A percentile compares a stretch with the other conserved stretches of the same genome.
Evolutionary conservation across 1,140 invertebrate genomes (phyloP).

Genomic region (Hycleus phaleratus): DNA sequence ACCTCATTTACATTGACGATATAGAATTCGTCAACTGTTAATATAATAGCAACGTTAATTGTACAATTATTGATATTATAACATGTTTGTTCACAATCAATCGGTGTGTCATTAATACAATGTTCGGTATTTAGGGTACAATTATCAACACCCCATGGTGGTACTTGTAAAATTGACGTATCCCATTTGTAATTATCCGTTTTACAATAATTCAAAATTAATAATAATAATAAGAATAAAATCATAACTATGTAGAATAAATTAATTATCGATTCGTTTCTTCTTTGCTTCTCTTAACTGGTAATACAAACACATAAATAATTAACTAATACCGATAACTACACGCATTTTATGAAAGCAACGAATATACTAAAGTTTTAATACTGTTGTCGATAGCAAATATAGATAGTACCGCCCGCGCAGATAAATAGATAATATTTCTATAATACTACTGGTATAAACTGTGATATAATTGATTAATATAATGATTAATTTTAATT

Average conservation of each 20-base stretch:
- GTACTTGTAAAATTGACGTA: background rate
- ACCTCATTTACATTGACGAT: constrained; percentile 33
- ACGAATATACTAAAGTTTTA: constrained; percentile 10
- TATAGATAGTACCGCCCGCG: constrained; percentile 15
- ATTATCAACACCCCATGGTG: background rate
- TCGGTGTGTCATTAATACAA: background rate
- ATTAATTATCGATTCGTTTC: background rate
- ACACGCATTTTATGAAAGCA: constrained; percentile 12
- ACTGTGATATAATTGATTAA: constrained; percentile 11
- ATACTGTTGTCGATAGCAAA: constrained; percentile 15
- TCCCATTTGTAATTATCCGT: background rate
- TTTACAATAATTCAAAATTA: background rate
- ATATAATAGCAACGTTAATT: constrained; percentile 28
- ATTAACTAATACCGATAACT: constrained; percentile 4
- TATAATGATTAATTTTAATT: too few relatives aligned
- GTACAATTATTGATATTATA: constrained; percentile 16
- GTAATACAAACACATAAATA: background rate
- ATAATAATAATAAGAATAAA: background rate
- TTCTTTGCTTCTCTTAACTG: background rate
- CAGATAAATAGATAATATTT: constrained; percentile 14
- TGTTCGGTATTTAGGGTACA: background rate
- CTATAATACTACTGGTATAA: constrained; percentile 8
- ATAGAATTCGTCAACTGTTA: constrained; percentile 25
- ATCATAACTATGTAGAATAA: background rate
- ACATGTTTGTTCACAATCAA: constrained; percentile 7